Evolutionary conservation across 2,113 vertebrate species (phyloP).

Genomic region (Pseudolaguvia tuberculata): DNA sequence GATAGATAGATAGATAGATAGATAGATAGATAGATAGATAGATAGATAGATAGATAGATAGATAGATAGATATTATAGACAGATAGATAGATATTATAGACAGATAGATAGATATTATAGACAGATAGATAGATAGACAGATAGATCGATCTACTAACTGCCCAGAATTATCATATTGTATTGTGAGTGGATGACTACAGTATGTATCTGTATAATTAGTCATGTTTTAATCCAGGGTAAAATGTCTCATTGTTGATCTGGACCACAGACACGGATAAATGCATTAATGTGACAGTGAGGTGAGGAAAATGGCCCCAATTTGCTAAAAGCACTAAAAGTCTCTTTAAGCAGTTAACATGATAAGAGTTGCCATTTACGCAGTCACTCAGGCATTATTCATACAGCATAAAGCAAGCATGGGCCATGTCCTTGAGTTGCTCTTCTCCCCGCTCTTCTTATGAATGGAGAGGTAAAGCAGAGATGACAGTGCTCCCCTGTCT

Average conservation of each 20-base stretch:
- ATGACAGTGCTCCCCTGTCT: conserved; percentile 35
- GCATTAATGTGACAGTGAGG: conserved; percentile 27
- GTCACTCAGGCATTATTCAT: conserved; percentile 26
- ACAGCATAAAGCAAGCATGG: conserved; percentile 13
- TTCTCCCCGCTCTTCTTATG: conserved; percentile 26
- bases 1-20: too few relatives aligned
- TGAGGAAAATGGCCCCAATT: conserved; percentile 24
- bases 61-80: too few relatives aligned
- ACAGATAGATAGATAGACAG: too few relatives aligned
- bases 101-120: too few relatives aligned
- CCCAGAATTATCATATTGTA: too few relatives aligned
- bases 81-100: too few relatives aligned
- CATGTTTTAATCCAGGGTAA: neutral
- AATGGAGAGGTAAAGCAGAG: conserved; percentile 37
- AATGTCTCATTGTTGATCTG: conserved; percentile 23
- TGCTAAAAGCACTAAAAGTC: conserved; percentile 31
- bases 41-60: too few relatives aligned
- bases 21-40: too few relatives aligned
- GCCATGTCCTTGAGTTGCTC: conserved; percentile 44
- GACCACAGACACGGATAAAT: conserved; percentile 10
- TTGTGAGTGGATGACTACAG: neutral
- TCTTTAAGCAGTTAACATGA: conserved; percentile 17
- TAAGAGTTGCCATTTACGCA: conserved; percentile 9
- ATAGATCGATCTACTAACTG: too few relatives aligned
- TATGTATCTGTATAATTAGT: conserved; percentile 5